Base-by-base conservation (phyloP, 2,888 invertebrate species). In the Cheilosia soror region DNA sequence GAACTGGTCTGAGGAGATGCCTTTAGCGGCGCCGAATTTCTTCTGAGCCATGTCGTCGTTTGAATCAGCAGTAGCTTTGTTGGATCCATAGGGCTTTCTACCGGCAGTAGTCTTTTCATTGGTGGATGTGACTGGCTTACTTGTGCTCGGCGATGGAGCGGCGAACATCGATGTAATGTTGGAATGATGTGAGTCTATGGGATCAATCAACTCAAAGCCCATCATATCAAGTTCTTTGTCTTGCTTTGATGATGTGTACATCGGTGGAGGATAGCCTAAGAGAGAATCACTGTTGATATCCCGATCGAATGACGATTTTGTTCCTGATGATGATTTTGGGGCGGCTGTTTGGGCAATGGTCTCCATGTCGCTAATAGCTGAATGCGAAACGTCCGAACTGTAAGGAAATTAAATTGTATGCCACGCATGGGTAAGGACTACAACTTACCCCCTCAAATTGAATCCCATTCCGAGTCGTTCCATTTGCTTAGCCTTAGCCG, bases 1-100 rank as follows among this genome's bases (percentile, higher is more conserved):
- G 93, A 95, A 99, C 93, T 98, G 98, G 90, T 98, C 98, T 0
- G 99, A 99, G 78, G 99, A 99, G 90, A 99, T 99, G 13, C 98
- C 97, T 93, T 99, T 99, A 3, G 99, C 98, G 89, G 96, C 96
- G 63, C 98, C 99, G 92, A 99, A 99, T 93, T 99, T 99, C 93
- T 97, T 97, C 92, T 97, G 97, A 27, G 98, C 98, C 81, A 96
- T 95, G 88, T 96, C 96, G 57, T 95, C 94, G 6, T 93, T 88
- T 66, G 79, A 31, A 20, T 87, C 78, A 33, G 27, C 20, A 5
- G 27, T 25, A 37, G 68, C 47, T n/a, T 82, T 83, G n/a, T 47
- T 75, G 2, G 58, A 71, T 4, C 81, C 72, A n/a, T 73, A 85
- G 88, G 88, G n/a, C 86, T 89, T 71, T 44, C 85, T 87, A 31